Base-by-base conservation (phyloP, 2,797 vertebrate species). In the Clamator glandarius region DNA sequence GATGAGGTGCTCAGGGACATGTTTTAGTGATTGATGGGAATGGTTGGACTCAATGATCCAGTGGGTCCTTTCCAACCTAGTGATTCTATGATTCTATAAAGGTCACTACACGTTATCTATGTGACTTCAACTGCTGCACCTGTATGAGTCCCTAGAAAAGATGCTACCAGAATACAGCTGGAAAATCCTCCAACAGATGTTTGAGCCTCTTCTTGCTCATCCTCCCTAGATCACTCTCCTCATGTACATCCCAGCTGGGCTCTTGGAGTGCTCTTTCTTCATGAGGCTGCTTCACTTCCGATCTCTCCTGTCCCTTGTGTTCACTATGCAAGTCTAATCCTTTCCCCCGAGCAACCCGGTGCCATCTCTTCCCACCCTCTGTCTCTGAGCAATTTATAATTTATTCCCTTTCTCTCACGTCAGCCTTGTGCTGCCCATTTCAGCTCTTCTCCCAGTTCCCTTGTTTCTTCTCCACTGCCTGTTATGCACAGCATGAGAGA, bases 201-300 rank as follows among this genome's bases (percentile, higher is more conserved):
- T 18, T 50, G 54, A 87, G 42, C 26, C 48, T 87, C 67, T 52
- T 84, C 61, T 59, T 51, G 39, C 36, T 46, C 35, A 6, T 39
- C 29, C 15, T 57, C 29, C 42, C 23, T 20, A 16, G 29, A 50
- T 36, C n/a, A 5, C 26, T 33, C 29, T 62, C 76, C n/a, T 51
- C 10, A 39, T 0, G 0, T 12, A 9, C 69, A 58, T n/a, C 20
- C 21, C 0, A 1, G 51, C 39, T n/a, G 33, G 0, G 5, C 33
- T 36, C 31, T 64, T 29, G 28, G 14, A 41, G 29, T 6, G 4
- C 36, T 41, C 14, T 63, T 74, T 51, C 36, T 41, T 15, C 1
- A 0, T 51, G 0, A 0, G 35, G 69, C 29, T 79, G 69, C 63
- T 25, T 44, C 5, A 0, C 36, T 70, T 18, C 50, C 29, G 31